Conservation (phyloP, 37 sponge, comb jelly and placozoan genomes). For the Bolinopsis microptera region DNA sequence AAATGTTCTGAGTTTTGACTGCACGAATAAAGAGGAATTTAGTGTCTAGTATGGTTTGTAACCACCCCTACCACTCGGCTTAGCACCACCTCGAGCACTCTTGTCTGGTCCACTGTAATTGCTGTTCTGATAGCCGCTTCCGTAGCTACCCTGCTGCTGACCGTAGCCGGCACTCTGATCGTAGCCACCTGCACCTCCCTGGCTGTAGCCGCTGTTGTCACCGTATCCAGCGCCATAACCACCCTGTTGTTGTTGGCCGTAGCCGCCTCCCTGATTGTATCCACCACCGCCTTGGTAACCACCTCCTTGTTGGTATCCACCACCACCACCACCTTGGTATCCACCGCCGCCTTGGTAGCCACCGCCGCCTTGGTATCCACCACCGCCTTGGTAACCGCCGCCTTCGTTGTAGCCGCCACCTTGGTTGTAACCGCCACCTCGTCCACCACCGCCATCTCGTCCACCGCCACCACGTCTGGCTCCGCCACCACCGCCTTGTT, state of each 20-base stretch:
- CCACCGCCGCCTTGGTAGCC: not conserved
- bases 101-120: conserved; percentile 60
- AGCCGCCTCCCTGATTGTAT: conserved; percentile 48
- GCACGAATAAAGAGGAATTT: not conserved
- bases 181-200: not conserved
- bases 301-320: not conserved
- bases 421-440: too few species aligned
- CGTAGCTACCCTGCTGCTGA: not conserved
- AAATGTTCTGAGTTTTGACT: not conserved
- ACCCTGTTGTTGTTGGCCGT: conserved; percentile 8
- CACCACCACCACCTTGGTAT: conserved; percentile 40
- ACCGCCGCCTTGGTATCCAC: not conserved
- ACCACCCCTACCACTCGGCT: not conserved
- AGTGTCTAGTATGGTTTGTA: conserved; percentile 29
- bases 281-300: conserved; percentile 4
- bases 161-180: not conserved
- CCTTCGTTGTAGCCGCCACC: conserved; percentile 57
- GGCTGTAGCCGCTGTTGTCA: not conserved
- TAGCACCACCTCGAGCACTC: not conserved
- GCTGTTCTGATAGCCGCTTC: conserved; percentile 53
- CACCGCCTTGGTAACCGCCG: not conserved
- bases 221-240: not conserved
- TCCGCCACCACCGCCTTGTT: not conserved
- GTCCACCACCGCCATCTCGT: not conserved
- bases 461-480: not conserved